These are phyloP conservation scores for Sciurus vulgaris DNA, from an alignment of 2,797 vertebrate species.

Conservation along the genomic window DNA sequence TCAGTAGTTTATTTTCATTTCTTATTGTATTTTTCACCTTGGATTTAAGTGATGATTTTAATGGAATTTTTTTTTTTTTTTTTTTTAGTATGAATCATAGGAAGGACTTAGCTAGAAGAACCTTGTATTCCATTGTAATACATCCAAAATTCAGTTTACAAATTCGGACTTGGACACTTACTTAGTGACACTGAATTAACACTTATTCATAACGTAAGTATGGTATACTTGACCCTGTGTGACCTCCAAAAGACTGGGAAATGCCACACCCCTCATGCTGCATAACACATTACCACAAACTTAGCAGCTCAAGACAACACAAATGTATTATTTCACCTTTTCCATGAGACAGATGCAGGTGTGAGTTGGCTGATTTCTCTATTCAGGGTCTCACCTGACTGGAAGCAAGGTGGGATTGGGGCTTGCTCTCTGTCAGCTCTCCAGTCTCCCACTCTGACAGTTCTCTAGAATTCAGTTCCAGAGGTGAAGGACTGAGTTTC, in stretches of 20 bases:
- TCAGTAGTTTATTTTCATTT: constrained; percentile 51
- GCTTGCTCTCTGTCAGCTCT: neutral
- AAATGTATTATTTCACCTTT: neutral
- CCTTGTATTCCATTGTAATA: constrained; percentile 39
- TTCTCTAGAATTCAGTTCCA: neutral
- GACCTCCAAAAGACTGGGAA: neutral
- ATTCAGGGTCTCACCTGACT: neutral
- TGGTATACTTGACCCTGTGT: rapidly evolving
- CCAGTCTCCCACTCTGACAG: neutral
- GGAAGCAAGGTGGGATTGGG: neutral
- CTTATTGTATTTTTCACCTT: neutral
- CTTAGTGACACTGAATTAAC: neutral
- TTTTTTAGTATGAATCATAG: constrained; percentile 43
- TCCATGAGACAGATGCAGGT: rapidly evolving
- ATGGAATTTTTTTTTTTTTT: constrained; percentile 6
- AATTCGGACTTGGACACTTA: neutral
- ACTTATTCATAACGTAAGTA: neutral
- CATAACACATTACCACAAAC: neutral
- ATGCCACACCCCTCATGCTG: neutral
- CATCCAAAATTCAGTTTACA: constrained; percentile 18
- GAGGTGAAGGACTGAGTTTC: neutral
- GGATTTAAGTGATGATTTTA: constrained; percentile 47
- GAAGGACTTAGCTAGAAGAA: constrained; percentile 20
- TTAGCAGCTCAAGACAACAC: neutral
- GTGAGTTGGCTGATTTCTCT: neutral